Evolutionary conservation across 2,888 invertebrate genomes (phyloP), one percentile per base, ranked within the genome.

Genomic region (Stratiomys singularior): DNA sequence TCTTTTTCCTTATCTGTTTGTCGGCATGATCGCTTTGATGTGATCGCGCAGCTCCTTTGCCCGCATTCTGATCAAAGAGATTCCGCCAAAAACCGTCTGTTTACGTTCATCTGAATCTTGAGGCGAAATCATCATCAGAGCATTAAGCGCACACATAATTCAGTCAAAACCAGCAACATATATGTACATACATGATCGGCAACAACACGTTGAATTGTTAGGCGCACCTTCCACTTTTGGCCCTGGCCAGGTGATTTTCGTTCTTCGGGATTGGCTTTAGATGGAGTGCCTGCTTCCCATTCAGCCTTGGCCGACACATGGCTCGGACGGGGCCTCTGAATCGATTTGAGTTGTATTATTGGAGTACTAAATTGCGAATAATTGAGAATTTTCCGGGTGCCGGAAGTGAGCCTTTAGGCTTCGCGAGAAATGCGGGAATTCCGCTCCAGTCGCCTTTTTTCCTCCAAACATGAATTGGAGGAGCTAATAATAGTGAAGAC

Each of bases 1-100:
- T 80, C 79, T 80, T 80, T 81, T 79, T 81, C 79, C 71, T 76
- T 77, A 80, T 79, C 81, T 80, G 78, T 78, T 63, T 82, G 84
- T 82, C 87, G 86, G 86, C 84, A 83, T 76, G 84, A 83, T 84
- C 82, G 83, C 84, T 87, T 87, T 87, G 87, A 87, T 86, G 86
- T 87, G 86, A 86, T 86, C 85, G 84, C 84, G 80, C 82, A 85
- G 86, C 72, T 86, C 86, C 86, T 85, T 86, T 87, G 87, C 86
- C 86, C 87, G 87, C 86, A 85, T 87, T 87, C 85, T 87, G 87
- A 87, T 87, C 87, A 87, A 87, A 87, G 87, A 86, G 87, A 81
- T 85, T 87, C 87, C 87, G 87, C 87, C 86, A 86, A 86, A 85
- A 85, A 84, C 82, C 81, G 81, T 79, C 81, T 82, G 82, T 82